phyloP scores from a whole-genome alignment of 1,140 invertebrate species.

The Amyelois transitella region DNA sequence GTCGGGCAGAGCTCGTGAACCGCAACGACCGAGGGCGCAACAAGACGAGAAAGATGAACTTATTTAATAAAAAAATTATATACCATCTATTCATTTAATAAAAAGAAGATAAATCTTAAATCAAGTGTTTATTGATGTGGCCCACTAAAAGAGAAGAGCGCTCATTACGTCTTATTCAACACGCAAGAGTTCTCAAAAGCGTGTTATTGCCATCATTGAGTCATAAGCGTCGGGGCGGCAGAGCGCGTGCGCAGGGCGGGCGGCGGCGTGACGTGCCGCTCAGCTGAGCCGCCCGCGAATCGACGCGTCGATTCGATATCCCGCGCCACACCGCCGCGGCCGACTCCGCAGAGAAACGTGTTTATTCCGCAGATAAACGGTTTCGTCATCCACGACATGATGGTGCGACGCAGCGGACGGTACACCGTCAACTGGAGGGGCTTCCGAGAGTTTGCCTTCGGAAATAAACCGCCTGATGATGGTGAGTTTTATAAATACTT shows the following conservation, averaged over 20 bases:
- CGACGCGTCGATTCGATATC: constrained; percentile 45
- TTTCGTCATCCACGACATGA: constrained; percentile 46
- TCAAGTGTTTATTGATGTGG: neutral
- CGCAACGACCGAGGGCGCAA: too few relatives aligned
- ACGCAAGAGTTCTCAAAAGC: neutral
- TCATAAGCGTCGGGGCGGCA: constrained; percentile 12
- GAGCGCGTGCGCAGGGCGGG: constrained; percentile 55
- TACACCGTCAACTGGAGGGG: constrained; percentile 71
- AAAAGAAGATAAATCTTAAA: constrained; percentile 2
- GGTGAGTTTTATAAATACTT: constrained; percentile 40
- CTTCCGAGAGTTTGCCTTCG: constrained; percentile 62
- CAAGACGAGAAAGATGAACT: neutral
- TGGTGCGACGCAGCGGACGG: constrained; percentile 68
- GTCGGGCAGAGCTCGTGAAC: too few relatives aligned
- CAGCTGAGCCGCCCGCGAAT: constrained; percentile 57
- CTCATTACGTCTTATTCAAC: neutral
- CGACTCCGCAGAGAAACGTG: constrained; percentile 18
- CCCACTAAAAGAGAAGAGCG: neutral
- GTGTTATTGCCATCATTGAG: constrained; percentile 7
- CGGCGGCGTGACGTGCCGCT: constrained; percentile 51
- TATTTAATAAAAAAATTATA: constrained; percentile 1
- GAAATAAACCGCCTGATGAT: constrained; percentile 68
- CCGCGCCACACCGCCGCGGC: constrained; percentile 30
- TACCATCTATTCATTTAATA: constrained; percentile 7
- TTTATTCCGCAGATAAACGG: constrained; percentile 12